A percentile compares a stretch with the other conserved stretches of the same genome.
Conservation (phyloP, 2,888 invertebrate genomes). For the Itoplectis maculator region DNA sequence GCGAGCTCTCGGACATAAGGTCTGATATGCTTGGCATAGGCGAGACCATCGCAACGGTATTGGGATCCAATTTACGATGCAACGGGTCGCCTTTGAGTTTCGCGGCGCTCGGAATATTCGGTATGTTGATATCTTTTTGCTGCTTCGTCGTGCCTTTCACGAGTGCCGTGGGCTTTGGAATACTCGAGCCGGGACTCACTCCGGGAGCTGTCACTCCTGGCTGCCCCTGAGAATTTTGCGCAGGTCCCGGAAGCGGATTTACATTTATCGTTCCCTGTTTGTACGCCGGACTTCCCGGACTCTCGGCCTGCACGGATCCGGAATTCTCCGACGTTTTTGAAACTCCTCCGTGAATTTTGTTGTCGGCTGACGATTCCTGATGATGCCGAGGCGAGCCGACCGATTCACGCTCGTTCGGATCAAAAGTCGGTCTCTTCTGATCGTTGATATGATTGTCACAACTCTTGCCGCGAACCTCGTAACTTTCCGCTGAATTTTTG, state of each 20-base stretch:
- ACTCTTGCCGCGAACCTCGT: conserved; percentile 51
- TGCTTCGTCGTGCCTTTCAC: conserved; percentile 95
- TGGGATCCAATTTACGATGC: conserved; percentile 81
- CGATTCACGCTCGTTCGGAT: conserved; percentile 30
- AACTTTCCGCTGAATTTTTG: conserved; percentile 53
- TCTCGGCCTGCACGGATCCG: conserved; percentile 34
- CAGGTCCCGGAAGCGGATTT: conserved; percentile 68
- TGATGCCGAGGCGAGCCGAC: conserved; percentile 35
- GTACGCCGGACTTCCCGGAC: conserved; percentile 26
- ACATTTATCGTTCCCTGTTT: conserved; percentile 35
- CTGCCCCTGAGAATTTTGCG: conserved; percentile 69
- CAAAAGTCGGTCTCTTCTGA: conserved; percentile 41
- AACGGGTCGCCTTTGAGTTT: conserved; percentile 82
- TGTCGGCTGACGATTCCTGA: conserved; percentile 61
- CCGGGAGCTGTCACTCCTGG: conserved; percentile 67
- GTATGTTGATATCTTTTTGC: conserved; percentile 85
- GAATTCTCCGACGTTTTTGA: conserved; percentile 44
- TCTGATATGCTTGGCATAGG: conserved; percentile 89
- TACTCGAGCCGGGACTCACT: conserved; percentile 87
- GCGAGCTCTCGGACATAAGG: conserved; percentile 90
- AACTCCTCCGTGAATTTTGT: conserved; percentile 55
- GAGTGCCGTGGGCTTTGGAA: conserved; percentile 96
- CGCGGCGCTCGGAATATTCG: conserved; percentile 86
- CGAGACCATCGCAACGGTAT: conserved; percentile 87
- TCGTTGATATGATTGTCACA: conserved; percentile 60